Conservation (phyloP, 2,113 vertebrate species). For the Epinephelus lanceolatus region DNA sequence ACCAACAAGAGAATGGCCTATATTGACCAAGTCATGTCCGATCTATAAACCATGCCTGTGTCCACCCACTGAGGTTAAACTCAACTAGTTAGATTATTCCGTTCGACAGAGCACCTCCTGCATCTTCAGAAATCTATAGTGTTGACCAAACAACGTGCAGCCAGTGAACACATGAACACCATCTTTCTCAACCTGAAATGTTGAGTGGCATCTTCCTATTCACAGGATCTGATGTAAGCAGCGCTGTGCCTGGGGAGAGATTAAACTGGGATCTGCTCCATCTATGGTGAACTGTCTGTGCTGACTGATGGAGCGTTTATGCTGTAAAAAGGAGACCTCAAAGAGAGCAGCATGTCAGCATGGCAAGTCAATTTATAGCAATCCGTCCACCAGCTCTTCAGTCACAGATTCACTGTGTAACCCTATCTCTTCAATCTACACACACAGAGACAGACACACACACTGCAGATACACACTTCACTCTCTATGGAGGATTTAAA, state of each 20-base stretch:
- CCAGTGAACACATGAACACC: not conserved
- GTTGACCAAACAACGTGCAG: not conserved
- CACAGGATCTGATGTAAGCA: conserved; percentile 28
- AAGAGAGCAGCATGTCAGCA: conserved; percentile 73
- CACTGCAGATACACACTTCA: conserved; percentile 6
- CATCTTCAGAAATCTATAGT: not conserved
- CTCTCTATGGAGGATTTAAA: conserved; percentile 37
- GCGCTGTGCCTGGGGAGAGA: conserved; percentile 52
- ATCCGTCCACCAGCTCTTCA: conserved; percentile 46
- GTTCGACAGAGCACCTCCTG: not conserved
- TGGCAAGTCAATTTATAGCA: conserved; percentile 74
- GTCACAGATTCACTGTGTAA: conserved; percentile 74
- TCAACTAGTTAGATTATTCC: not conserved
- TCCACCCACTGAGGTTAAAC: not conserved
- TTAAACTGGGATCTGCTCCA: conserved; percentile 55
- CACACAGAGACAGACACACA: conserved; percentile 25
- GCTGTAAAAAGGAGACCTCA: conserved; percentile 69
- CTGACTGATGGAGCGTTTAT: conserved; percentile 68
- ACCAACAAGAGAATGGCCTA: not conserved
- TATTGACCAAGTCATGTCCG: not conserved
- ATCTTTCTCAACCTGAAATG: not conserved
- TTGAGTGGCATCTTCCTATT: not conserved
- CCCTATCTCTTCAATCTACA: conserved; percentile 53
- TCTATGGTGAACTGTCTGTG: conserved; percentile 57
- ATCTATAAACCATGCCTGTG: not conserved